phyloP scores from a whole-genome alignment of 2,797 vertebrate species.

The Pseudochromis fuscus region DNA sequence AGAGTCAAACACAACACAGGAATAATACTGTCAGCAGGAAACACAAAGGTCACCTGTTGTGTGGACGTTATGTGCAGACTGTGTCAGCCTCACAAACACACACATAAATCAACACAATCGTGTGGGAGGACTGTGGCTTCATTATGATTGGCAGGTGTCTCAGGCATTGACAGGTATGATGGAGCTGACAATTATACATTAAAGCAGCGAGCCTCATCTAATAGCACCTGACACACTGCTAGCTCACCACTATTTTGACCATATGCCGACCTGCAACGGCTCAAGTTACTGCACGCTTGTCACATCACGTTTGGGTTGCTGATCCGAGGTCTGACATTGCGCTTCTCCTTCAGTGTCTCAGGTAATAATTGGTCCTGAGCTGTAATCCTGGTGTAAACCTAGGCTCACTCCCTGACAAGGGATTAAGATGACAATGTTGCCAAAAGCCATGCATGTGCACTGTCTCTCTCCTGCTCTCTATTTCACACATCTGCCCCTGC shows the following conservation, averaged over 20 bases:
- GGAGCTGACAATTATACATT: constrained; percentile 48
- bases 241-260: constrained; percentile 61
- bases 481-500: constrained; percentile 38
- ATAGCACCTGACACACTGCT: constrained; percentile 58
- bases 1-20: constrained; percentile 60
- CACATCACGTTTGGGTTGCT: constrained; percentile 64
- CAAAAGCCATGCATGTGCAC: constrained; percentile 54
- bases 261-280: constrained; percentile 63
- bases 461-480: constrained; percentile 5
- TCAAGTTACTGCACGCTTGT: constrained; percentile 63
- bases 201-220: constrained; percentile 41
- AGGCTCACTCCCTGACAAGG: constrained; percentile 61
- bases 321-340: constrained; percentile 68
- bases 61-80: constrained; percentile 36
- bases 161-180: constrained; percentile 62
- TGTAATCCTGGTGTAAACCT: constrained; percentile 78
- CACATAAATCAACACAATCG: constrained; percentile 38
- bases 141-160: constrained; percentile 70
- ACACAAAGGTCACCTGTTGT: constrained; percentile 65
- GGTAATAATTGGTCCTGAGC: constrained; percentile 76
- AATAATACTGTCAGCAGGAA: constrained; percentile 68
- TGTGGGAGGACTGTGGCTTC: constrained; percentile 16
- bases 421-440: constrained; percentile 71
- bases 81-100: constrained; percentile 31
- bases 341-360: constrained; percentile 71